Conservation (phyloP, 2,797 vertebrate genomes). For the Aeoliscus strigatus region DNA sequence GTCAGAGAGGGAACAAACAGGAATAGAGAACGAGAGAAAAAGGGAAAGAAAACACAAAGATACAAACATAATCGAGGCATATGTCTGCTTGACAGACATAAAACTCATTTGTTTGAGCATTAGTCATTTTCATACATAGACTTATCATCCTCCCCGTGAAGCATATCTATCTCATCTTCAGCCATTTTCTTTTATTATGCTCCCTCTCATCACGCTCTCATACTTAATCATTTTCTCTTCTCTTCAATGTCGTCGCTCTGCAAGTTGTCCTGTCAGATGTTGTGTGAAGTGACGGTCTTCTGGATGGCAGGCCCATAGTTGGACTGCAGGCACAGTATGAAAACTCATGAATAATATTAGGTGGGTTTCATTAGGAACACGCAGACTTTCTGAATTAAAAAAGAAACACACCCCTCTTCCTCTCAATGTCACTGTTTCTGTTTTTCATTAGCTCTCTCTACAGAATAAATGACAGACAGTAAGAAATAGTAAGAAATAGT, state of each 20-base stretch:
- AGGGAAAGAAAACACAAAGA: background rate
- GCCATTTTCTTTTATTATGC: conserved; percentile 5
- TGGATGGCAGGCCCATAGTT: conserved; percentile 40
- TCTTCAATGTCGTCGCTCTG: conserved; percentile 3
- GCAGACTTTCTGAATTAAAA: conserved; percentile 36
- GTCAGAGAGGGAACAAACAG: background rate
- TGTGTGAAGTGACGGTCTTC: conserved; percentile 31
- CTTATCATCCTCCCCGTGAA: conserved; percentile 12
- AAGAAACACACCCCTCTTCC: conserved; percentile 3
- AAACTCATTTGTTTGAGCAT: too few relatives aligned
- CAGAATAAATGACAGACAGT: too few relatives aligned
- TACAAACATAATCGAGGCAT: too few relatives aligned
- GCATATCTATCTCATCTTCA: conserved; percentile 19
- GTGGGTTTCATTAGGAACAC: conserved; percentile 52
- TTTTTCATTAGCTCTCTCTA: background rate
- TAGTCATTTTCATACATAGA: conserved; percentile 14
- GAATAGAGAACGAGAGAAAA: conserved; percentile 1
- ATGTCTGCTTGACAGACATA: background rate
- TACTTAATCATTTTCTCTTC: conserved; percentile 4
- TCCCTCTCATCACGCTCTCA: conserved; percentile 1
- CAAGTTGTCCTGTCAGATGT: conserved; percentile 30
- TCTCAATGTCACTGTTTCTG: conserved; percentile 14
- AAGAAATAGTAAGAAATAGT: too few relatives aligned
- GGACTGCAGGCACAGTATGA: conserved; percentile 36
- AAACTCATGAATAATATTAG: conserved; percentile 69